Percentiles rank a stretch among this genome's conserved stretches.
Evolutionary conservation across 2,113 vertebrate genomes (phyloP).

Genomic region (Phrynocephalus versicolor): DNA sequence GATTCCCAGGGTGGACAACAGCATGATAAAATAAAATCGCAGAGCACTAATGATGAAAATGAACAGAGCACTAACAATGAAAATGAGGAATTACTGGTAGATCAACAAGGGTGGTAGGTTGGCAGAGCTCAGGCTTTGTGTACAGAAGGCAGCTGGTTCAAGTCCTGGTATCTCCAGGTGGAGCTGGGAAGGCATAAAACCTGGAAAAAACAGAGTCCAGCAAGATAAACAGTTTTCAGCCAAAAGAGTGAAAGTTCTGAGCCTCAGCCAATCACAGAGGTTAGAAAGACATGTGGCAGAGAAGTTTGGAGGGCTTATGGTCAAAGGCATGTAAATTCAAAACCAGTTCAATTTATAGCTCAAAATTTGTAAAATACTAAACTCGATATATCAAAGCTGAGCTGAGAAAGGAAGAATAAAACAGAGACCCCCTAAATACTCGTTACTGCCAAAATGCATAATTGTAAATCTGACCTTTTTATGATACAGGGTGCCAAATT

Average conservation of each 20-base stretch:
- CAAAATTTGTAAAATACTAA: not conserved
- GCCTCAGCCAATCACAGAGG: not conserved
- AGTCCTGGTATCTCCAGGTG: not conserved
- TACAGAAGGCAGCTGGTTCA: not conserved
- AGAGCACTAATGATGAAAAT: too few species aligned
- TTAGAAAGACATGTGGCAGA: not conserved
- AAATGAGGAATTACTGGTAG: too few species aligned
- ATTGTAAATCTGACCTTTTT: not conserved
- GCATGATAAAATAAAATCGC: too few species aligned
- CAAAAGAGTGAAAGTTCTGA: not conserved
- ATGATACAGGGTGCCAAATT: not conserved
- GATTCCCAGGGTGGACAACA: too few species aligned
- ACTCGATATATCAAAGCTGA: not conserved
- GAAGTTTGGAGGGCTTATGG: not conserved
- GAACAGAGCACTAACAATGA: too few species aligned
- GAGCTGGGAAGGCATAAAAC: not conserved
- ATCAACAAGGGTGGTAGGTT: too few species aligned
- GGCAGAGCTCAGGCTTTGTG: too few species aligned
- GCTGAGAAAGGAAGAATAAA: not conserved
- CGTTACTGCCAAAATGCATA: not conserved
- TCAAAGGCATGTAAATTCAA: not conserved
- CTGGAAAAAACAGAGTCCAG: not conserved
- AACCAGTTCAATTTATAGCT: not conserved
- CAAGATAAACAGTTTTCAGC: not conserved
- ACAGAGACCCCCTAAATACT: not conserved